A percentile compares a stretch with the other conserved stretches of the same genome.
phyloP scores from a whole-genome alignment of 2,888 invertebrate genomes.

The Drosophila antonietae region DNA sequence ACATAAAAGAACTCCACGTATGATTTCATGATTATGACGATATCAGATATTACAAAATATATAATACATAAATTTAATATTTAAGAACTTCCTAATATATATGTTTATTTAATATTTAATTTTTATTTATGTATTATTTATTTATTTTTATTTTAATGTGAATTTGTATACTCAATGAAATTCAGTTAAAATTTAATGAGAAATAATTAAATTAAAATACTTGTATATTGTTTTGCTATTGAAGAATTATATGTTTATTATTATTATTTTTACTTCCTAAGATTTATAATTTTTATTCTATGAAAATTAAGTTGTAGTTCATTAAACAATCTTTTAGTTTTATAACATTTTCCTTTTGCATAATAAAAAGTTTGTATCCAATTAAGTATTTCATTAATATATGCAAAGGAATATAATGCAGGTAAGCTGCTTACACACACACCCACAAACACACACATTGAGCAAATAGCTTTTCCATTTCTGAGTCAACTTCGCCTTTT shows the following conservation, averaged over 20 bases:
- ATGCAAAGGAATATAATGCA: conserved; percentile 17
- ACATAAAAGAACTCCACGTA: too few relatives aligned
- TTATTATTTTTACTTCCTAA: too few relatives aligned
- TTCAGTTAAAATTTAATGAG: too few relatives aligned
- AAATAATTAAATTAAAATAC: too few relatives aligned
- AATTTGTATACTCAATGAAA: too few relatives aligned
- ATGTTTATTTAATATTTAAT: too few relatives aligned
- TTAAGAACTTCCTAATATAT: too few relatives aligned
- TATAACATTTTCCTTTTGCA: background rate
- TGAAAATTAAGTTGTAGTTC: background rate
- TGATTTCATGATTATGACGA: too few relatives aligned
- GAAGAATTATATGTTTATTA: background rate
- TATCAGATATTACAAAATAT: too few relatives aligned
- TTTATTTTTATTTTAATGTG: too few relatives aligned
- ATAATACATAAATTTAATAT: too few relatives aligned
- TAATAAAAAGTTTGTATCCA: conserved; percentile 10
- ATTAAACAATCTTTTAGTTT: background rate
- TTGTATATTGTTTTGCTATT: background rate
- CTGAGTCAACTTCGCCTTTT: conserved; percentile 11
- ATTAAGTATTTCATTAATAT: conserved; percentile 23
- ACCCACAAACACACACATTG: background rate
- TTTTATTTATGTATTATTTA: too few relatives aligned
- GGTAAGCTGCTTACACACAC: background rate
- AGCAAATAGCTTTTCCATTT: conserved; percentile 31
- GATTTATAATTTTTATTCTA: background rate